Evolutionary conservation across 2,888 invertebrate species (phyloP).

Genomic region (Merodon equestris): DNA sequence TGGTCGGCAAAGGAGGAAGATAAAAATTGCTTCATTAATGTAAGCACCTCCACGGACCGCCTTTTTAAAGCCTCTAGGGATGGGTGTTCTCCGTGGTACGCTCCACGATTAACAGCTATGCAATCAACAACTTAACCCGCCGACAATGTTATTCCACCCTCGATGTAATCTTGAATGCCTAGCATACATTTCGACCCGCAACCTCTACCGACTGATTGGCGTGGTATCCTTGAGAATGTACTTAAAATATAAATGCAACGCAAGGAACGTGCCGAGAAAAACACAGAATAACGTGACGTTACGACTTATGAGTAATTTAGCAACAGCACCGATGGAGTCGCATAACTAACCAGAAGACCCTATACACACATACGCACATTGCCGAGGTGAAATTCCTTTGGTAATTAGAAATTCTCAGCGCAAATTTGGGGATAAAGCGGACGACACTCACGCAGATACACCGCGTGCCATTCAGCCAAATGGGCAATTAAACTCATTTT

Average conservation of each 20-base stretch:
- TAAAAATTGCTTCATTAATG: constrained; percentile 57
- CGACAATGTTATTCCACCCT: constrained; percentile 51
- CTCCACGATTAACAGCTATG: constrained; percentile 36
- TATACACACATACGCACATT: constrained; percentile 52
- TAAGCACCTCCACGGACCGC: background rate
- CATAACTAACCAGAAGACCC: constrained; percentile 29
- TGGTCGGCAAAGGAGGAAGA: constrained; percentile 7
- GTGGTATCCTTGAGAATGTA: constrained; percentile 43
- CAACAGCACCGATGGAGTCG: constrained; percentile 22
- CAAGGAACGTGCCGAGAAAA: constrained; percentile 28
- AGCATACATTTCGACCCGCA: constrained; percentile 22
- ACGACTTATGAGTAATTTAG: constrained; percentile 56
- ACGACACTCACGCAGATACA: constrained; percentile 27
- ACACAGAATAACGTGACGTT: constrained; percentile 14
- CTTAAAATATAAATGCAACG: no score
- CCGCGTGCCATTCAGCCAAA: constrained; percentile 33
- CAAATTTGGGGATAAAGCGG: background rate
- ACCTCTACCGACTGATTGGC: background rate
- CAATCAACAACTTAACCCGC: constrained; percentile 56
- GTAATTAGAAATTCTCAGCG: constrained; percentile 60
- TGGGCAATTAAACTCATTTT: constrained; percentile 66
- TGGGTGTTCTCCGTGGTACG: constrained; percentile 21
- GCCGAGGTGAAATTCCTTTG: constrained; percentile 33
- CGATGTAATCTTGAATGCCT: constrained; percentile 40
- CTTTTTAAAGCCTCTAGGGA: constrained; percentile 2